phyloP scores from a whole-genome alignment of 2,797 vertebrate species.

The Aulostomus chinensis region DNA sequence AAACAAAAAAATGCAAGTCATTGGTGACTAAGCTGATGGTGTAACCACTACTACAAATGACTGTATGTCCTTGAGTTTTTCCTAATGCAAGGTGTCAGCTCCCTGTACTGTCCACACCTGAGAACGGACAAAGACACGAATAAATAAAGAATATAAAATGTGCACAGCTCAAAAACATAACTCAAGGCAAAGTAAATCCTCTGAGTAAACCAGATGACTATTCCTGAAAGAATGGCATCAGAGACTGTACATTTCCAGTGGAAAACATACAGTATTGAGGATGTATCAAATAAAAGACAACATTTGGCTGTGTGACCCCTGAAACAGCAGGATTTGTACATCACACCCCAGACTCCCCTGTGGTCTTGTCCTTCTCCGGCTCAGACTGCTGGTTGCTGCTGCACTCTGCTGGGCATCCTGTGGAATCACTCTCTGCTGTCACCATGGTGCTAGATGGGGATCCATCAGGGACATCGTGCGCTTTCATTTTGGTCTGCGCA shows the following conservation, averaged over 20 bases:
- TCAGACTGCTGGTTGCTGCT: slow-evolving; percentile 30
- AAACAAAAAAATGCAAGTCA: neutral
- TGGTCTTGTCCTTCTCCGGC: slow-evolving; percentile 25
- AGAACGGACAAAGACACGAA: slow-evolving; percentile 55
- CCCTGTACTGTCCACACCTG: slow-evolving; percentile 72
- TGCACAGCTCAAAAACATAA: slow-evolving; percentile 51
- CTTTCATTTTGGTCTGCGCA: slow-evolving; percentile 76
- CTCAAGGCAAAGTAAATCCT: slow-evolving; percentile 62
- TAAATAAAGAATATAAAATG: slow-evolving; percentile 40
- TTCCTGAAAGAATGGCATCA: slow-evolving; percentile 67
- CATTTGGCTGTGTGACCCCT: slow-evolving; percentile 48
- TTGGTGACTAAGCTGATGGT: slow-evolving; percentile 8
- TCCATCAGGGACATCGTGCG: slow-evolving; percentile 66
- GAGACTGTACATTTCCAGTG: slow-evolving; percentile 49
- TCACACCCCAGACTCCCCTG: slow-evolving; percentile 62
- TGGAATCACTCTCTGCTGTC: slow-evolving; percentile 24
- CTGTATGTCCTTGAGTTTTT: slow-evolving; percentile 51
- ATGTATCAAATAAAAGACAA: slow-evolving; percentile 63
- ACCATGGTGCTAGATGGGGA: slow-evolving; percentile 49
- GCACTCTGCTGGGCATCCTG: slow-evolving; percentile 58
- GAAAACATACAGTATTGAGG: slow-evolving; percentile 55
- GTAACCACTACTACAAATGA: slow-evolving; percentile 22
- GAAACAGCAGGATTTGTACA: slow-evolving; percentile 42
- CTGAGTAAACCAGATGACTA: slow-evolving; percentile 55
- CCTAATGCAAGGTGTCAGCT: slow-evolving; percentile 47